Conservation (phyloP, 2,888 invertebrate species). For the Netelia virgata region DNA sequence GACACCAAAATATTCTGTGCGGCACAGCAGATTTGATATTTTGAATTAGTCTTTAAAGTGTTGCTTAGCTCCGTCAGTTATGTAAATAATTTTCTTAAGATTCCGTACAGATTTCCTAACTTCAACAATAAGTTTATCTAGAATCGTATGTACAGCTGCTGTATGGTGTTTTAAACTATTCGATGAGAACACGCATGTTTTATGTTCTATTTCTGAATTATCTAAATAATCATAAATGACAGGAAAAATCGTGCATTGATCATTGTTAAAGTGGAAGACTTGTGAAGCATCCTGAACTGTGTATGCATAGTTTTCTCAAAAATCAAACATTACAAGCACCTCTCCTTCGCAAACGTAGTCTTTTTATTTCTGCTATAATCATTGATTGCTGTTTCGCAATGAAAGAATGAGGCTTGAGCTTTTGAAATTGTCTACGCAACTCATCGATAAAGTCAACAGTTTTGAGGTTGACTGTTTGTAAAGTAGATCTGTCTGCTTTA, state of each 20-base stretch:
- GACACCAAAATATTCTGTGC: constrained; percentile 59
- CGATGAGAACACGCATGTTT: constrained; percentile 59
- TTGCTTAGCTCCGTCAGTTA: constrained; percentile 43
- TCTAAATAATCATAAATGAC: constrained; percentile 64
- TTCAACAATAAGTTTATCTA: constrained; percentile 39
- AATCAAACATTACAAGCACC: constrained; percentile 53
- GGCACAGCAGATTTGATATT: constrained; percentile 41
- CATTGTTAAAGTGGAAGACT: constrained; percentile 67
- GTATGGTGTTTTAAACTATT: constrained; percentile 63
- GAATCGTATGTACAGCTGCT: constrained; percentile 59
- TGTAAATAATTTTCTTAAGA: constrained; percentile 18
- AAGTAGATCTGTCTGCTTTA: constrained; percentile 44
- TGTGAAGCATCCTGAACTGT: constrained; percentile 66
- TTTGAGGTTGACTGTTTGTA: neutral
- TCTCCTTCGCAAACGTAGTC: constrained; percentile 43
- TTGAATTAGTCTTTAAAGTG: constrained; percentile 41
- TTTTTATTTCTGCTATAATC: constrained; percentile 16
- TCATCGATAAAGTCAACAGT: constrained; percentile 27
- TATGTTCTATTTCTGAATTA: constrained; percentile 50
- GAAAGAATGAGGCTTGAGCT: constrained; percentile 56
- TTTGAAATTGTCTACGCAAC: constrained; percentile 30
- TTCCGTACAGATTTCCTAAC: constrained; percentile 5
- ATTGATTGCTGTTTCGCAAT: constrained; percentile 52
- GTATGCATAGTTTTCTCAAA: constrained; percentile 61
- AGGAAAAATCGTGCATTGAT: constrained; percentile 65